Conservation (phyloP, 2,888 invertebrate genomes). For the Boloria selene region DNA sequence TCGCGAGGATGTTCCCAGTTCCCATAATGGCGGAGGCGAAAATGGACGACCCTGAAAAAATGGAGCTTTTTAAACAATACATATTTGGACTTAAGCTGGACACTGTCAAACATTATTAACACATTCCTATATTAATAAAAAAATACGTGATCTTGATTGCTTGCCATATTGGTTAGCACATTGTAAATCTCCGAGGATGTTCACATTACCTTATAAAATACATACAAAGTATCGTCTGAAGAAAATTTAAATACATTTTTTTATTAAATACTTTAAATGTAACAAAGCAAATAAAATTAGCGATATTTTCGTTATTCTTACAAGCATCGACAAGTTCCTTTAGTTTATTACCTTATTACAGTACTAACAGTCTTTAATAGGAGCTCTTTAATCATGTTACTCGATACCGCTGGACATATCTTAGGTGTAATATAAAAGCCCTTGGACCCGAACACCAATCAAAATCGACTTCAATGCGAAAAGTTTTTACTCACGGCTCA, state of each 20-base stretch:
- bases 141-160: conserved; percentile 10
- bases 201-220: conserved; percentile 6
- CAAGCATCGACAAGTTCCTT: conserved; percentile 33
- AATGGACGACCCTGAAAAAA: conserved; percentile 26
- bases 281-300: conserved; percentile 6
- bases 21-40: conserved; percentile 21
- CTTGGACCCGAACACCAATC: conserved; percentile 68
- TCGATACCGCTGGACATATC: conserved; percentile 40
- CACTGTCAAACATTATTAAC: conserved; percentile 20
- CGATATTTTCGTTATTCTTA: conserved; percentile 12
- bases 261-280: neutral
- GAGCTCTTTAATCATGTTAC: conserved; percentile 42
- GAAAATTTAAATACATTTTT: neutral
- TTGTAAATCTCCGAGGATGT: conserved; percentile 20
- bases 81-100: conserved; percentile 17
- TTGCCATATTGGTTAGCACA: conserved; percentile 19
- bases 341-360: conserved; percentile 38
- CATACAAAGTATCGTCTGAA: conserved; percentile 3
- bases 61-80: conserved; percentile 13
- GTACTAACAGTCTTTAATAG: conserved; percentile 38
- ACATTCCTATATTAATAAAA: conserved; percentile 19
- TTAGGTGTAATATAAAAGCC: conserved; percentile 65
- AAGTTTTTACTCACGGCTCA: conserved; percentile 62
- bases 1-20: conserved; percentile 29
- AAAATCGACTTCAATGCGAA: conserved; percentile 64